These are phyloP conservation scores for Tylochromis polylepis DNA, from an alignment of 2,113 vertebrate genomes.

Conservation along the genomic window DNA sequence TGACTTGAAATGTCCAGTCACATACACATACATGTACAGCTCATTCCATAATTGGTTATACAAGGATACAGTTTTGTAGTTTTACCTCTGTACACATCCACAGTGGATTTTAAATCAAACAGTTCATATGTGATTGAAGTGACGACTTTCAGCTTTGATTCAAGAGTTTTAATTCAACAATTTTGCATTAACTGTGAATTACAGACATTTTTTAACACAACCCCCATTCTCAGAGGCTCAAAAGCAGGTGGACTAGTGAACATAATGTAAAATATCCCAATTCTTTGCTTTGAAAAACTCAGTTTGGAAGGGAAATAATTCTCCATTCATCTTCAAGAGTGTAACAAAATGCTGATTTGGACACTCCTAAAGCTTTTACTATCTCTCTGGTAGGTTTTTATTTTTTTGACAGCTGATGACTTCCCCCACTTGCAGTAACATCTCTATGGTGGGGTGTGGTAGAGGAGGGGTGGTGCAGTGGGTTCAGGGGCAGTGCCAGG, in stretches of 20 bases:
- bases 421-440: not conserved
- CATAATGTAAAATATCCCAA: not conserved
- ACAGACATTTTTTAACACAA: too few relatives aligned
- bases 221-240: not conserved
- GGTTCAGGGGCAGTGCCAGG: not conserved
- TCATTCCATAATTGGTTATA: not conserved
- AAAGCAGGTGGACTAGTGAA: accelerated
- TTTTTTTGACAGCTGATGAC: not conserved
- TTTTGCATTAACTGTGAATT: too few relatives aligned
- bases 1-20: not conserved
- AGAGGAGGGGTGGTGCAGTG: not conserved
- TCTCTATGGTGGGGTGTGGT: not conserved
- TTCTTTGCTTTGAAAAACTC: not conserved
- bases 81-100: not conserved
- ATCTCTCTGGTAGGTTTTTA: not conserved
- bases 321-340: not conserved
- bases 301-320: not conserved
- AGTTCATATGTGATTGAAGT: too few relatives aligned
- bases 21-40: not conserved
- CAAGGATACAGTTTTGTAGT: not conserved
- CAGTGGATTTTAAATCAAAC: not conserved
- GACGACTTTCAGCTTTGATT: too few relatives aligned
- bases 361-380: accelerated
- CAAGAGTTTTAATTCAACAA: too few relatives aligned
- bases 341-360: not conserved